Evolutionary conservation across 2,113 vertebrate species (phyloP), one percentile per base, ranked within the genome.

Genomic region (Erythrolamprus reginae): DNA sequence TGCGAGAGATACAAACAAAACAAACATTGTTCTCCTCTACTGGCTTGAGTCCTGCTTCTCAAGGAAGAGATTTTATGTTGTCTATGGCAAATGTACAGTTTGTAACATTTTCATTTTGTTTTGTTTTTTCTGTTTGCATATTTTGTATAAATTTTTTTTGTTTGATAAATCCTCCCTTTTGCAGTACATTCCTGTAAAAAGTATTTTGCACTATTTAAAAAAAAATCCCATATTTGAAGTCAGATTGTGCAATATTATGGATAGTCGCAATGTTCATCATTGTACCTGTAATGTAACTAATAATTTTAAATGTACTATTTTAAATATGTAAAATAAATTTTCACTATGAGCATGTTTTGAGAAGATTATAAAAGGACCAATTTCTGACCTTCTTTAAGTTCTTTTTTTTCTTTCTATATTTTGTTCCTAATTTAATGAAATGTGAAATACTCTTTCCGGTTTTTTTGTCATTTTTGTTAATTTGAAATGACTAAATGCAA

Each of bases 121-220:
- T 23, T 58, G 24, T 58, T 89, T 91, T 93, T 95, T 95, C 95
- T 95, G 92, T 96, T 97, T 55, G 91, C 95, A 94, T 98, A 98
- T 97, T 97, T 97, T 99, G 98, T 99, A 98, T 98, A 98, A 58
- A n/a, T 91, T 96, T 77, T 91, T 96, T 77, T 38, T 77, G 70
- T 77, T 97, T 96, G 97, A 95, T 92, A 97, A 97, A 95, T 94
- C 95, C 96, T 94, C 95, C 96, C 96, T 96, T 97, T 98, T 95
- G 93, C 96, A 98, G 96, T 98, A 99, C 98, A 99, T 99, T 99
- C 98, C 98, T 99, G 98, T 99, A 97, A 96, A 97, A 97, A 98
- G 93, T 97, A 96, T 98, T 99, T 99, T 99, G 98, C 99, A 99
- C 99, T 99, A 99, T 99, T 99, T 99, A 98, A 97, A 98, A 97